phyloP scores from a whole-genome alignment of 2,888 invertebrate species.

The Apamea crenata region DNA sequence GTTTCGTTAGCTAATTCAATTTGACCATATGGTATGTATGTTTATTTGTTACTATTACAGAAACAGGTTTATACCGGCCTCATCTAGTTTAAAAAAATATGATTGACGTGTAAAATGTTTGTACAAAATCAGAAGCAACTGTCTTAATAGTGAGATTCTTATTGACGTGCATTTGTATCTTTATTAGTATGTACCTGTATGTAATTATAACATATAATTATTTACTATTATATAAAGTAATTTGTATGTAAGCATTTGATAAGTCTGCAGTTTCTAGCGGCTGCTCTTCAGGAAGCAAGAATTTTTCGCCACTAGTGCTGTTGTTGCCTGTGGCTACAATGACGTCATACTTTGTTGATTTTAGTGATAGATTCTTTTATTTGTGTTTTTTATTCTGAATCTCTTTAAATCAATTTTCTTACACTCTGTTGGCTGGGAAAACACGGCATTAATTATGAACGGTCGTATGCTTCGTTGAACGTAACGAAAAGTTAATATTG shows the following conservation, averaged over 20 bases:
- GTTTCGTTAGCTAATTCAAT: background rate
- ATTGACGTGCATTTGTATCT: background rate
- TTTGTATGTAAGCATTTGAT: background rate
- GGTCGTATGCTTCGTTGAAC: too few relatives aligned
- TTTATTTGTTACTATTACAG: background rate
- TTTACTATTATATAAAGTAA: background rate
- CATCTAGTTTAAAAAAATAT: too few relatives aligned
- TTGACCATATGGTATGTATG: background rate
- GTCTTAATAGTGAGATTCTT: background rate
- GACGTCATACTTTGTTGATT: background rate
- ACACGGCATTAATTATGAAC: background rate
- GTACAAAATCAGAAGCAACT: background rate
- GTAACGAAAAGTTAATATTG: background rate
- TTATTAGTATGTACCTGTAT: background rate
- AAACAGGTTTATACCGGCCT: too few relatives aligned
- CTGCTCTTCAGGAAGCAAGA: background rate
- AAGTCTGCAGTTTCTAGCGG: background rate
- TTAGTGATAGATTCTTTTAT: background rate
- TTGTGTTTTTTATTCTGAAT: conserved; percentile 8
- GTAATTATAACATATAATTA: too few relatives aligned
- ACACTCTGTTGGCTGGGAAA: background rate
- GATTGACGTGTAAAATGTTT: too few relatives aligned
- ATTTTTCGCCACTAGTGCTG: background rate
- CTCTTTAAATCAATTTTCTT: background rate
- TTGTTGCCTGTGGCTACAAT: background rate